Percentiles rank a stretch among this genome's conserved stretches.
These are phyloP conservation scores for Cydia splendana DNA, from an alignment of 1,140 invertebrate species.

Conservation along the genomic window DNA sequence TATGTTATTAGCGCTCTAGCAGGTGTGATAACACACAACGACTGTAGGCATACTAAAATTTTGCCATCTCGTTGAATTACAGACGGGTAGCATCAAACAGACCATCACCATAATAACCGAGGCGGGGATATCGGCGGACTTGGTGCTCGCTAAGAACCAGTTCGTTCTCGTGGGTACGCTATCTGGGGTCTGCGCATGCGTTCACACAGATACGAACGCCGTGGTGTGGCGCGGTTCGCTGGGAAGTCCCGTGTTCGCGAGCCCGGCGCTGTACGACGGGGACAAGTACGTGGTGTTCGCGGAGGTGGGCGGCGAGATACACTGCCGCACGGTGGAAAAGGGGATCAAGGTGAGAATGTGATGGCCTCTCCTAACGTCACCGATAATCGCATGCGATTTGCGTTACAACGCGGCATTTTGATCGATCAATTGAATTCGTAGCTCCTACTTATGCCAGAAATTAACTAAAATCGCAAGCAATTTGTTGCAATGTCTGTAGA, in stretches of 20 bases:
- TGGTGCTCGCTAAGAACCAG: conserved; percentile 73
- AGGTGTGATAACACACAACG: too few species aligned
- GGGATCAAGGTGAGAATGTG: conserved; percentile 62
- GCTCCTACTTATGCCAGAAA: too few species aligned
- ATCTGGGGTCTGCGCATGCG: conserved; percentile 79
- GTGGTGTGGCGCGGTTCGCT: conserved; percentile 80
- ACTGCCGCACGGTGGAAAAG: conserved; percentile 73
- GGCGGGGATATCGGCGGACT: conserved; percentile 83
- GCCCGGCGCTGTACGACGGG: conserved; percentile 76
- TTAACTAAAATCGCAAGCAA: too few species aligned
- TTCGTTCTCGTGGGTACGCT: conserved; percentile 80
- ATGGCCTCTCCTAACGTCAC: not conserved
- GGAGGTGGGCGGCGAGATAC: conserved; percentile 81
- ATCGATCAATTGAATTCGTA: too few species aligned
- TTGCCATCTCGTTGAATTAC: conserved; percentile 42
- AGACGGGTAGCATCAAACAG: conserved; percentile 62
- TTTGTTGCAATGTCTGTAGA: too few species aligned
- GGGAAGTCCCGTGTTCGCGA: conserved; percentile 83
- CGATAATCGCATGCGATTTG: not conserved
- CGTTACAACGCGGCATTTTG: not conserved
- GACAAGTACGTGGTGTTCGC: conserved; percentile 79
- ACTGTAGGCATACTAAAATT: too few species aligned
- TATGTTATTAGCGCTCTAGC: not conserved
- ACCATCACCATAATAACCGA: conserved; percentile 62
- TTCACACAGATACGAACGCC: conserved; percentile 70